Evolutionary conservation across 2,113 vertebrate species (phyloP).

Genomic region (Cryptotis parvus): DNA sequence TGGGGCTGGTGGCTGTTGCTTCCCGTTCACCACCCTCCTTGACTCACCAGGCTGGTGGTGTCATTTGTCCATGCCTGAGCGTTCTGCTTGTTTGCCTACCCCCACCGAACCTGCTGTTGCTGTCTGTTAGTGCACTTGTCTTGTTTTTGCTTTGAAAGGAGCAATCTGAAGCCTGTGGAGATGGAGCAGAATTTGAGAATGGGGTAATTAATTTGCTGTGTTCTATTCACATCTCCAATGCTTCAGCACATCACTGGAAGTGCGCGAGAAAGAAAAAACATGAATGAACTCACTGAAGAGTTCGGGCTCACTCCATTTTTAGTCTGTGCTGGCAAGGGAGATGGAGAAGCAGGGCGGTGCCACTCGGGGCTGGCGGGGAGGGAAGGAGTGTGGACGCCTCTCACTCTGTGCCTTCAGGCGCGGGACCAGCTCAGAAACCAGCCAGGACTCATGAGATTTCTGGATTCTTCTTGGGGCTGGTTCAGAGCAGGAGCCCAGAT

Average conservation of each 20-base stretch:
- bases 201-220: background rate
- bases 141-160: conserved; percentile 58
- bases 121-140: background rate
- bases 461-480: too few species aligned
- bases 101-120: background rate
- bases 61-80: background rate
- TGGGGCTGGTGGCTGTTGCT: background rate
- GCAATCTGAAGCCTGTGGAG: background rate
- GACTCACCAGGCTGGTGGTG: background rate
- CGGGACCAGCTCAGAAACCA: too few species aligned
- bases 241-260: background rate
- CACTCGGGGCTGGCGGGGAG: too few species aligned
- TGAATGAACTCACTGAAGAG: background rate
- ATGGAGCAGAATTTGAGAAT: background rate
- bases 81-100: background rate
- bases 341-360: too few species aligned
- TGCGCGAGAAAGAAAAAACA: background rate
- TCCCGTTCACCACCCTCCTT: conserved; percentile 36
- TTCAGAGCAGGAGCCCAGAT: too few species aligned
- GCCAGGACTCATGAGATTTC: too few species aligned
- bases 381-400: background rate
- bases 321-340: too few species aligned
- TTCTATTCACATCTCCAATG: background rate
- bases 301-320: background rate
- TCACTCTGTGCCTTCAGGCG: too few species aligned